Evolutionary conservation across 1,140 invertebrate genomes (phyloP).

Genomic region (Triops longicaudatus): DNA sequence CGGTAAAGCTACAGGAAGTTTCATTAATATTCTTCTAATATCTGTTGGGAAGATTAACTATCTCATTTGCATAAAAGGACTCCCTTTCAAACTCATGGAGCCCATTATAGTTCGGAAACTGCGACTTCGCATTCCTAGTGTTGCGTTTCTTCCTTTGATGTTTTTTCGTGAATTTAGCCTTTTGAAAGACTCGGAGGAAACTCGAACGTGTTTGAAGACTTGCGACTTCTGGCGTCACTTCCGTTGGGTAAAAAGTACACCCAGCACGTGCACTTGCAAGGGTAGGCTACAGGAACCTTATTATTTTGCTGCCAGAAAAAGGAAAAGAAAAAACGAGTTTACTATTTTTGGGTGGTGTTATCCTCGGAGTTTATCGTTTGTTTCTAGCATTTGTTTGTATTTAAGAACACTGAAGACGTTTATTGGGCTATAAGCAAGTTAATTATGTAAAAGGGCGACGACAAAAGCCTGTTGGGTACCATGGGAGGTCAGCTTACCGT

Average conservation of each 20-base stretch:
- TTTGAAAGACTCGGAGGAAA: neutral
- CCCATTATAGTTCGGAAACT: neutral
- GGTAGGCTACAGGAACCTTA: neutral
- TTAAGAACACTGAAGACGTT: neutral
- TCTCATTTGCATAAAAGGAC: neutral
- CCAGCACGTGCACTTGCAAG: neutral
- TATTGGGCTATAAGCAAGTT: neutral
- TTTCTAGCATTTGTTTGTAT: constrained; percentile 17
- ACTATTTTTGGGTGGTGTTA: too few relatives aligned
- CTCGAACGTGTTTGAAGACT: neutral
- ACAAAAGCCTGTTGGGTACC: neutral
- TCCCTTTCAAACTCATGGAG: neutral
- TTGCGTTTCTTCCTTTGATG: neutral
- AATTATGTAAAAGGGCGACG: constrained; percentile 1
- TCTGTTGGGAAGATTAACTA: neutral
- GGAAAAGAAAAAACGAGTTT: constrained; percentile 16
- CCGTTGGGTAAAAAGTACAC: neutral
- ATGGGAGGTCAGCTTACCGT: neutral
- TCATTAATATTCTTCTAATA: neutral
- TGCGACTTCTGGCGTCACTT: neutral
- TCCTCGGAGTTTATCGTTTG: neutral
- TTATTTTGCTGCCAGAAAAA: constrained; percentile 3
- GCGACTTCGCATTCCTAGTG: neutral
- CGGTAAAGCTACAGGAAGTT: neutral
- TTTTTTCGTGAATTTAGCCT: neutral